Percentiles rank a stretch among this genome's conserved stretches.
Conservation (phyloP, 1,140 invertebrate species). For the Leptinotarsa defecta region DNA sequence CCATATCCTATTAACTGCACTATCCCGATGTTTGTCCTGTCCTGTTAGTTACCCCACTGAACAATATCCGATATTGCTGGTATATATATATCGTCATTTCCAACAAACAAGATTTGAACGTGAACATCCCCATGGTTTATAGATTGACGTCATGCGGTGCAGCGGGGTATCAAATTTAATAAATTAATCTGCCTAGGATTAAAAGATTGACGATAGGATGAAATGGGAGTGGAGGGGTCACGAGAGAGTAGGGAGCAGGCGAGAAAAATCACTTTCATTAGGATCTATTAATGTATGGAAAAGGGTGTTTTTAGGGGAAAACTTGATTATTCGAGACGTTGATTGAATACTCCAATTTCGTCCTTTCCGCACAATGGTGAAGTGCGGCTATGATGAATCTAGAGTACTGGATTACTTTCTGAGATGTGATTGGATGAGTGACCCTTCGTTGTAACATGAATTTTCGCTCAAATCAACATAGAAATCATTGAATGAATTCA, state of each 20-base stretch:
- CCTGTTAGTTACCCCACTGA: constrained; percentile 7
- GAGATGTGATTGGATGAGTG: too few relatives aligned
- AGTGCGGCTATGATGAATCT: too few relatives aligned
- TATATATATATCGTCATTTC: constrained; percentile 5
- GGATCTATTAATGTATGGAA: neutral
- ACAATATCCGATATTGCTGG: constrained; percentile 9
- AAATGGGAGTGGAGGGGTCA: neutral
- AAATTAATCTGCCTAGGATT: neutral
- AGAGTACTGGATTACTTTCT: too few relatives aligned
- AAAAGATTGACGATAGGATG: constrained; percentile 6
- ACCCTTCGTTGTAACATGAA: too few relatives aligned
- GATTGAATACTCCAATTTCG: too few relatives aligned
- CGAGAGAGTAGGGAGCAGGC: neutral
- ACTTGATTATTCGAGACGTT: too few relatives aligned
- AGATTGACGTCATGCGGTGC: neutral
- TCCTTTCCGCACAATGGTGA: too few relatives aligned
- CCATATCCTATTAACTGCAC: constrained; percentile 24
- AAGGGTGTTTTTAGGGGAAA: neutral
- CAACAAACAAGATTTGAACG: constrained; percentile 6
- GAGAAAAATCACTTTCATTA: constrained; percentile 6
- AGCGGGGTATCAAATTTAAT: constrained; percentile 2
- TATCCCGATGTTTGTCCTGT: constrained; percentile 26
- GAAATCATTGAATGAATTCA: too few relatives aligned
- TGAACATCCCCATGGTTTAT: constrained; percentile 6
- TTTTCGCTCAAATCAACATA: too few relatives aligned